A percentile compares a stretch with the other conserved stretches of the same genome.
Evolutionary conservation across 2,888 invertebrate species (phyloP).

Genomic region (Heliconius ismenius): DNA sequence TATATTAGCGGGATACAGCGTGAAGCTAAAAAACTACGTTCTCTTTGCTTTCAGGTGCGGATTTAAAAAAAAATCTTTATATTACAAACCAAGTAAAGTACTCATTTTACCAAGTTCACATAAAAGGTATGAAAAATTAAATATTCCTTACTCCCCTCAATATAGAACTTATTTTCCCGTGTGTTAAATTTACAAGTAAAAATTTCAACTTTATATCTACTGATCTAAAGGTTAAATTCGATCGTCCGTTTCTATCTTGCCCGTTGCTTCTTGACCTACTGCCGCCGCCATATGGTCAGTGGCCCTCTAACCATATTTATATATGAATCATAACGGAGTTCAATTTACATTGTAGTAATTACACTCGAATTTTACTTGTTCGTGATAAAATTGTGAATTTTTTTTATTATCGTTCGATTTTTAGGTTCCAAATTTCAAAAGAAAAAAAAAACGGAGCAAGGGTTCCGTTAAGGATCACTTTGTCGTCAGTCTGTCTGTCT

Average conservation of each 20-base stretch:
- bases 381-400: neutral
- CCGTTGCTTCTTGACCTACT: conserved; percentile 42
- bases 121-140: neutral
- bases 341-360: conserved; percentile 20
- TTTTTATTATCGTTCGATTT: neutral
- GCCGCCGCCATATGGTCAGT: conserved; percentile 65
- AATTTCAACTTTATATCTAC: neutral
- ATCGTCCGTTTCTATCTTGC: neutral
- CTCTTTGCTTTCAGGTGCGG: neutral
- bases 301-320: conserved; percentile 49
- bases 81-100: neutral
- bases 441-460: no score
- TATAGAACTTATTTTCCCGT: conserved; percentile 9
- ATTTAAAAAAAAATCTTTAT: neutral
- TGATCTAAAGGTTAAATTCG: neutral
- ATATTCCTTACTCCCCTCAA: neutral
- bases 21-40: no score
- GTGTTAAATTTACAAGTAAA: neutral
- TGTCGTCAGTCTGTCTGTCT: neutral
- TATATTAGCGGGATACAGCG: no score
- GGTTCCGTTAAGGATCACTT: no score
- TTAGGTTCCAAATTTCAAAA: no score
- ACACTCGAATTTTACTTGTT: neutral
- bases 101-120: neutral
- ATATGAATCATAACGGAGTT: conserved; percentile 39